A percentile compares a stretch with the other conserved stretches of the same genome.
Conservation (phyloP, 2,888 invertebrate species). For the Carterocephalus palaemon region DNA sequence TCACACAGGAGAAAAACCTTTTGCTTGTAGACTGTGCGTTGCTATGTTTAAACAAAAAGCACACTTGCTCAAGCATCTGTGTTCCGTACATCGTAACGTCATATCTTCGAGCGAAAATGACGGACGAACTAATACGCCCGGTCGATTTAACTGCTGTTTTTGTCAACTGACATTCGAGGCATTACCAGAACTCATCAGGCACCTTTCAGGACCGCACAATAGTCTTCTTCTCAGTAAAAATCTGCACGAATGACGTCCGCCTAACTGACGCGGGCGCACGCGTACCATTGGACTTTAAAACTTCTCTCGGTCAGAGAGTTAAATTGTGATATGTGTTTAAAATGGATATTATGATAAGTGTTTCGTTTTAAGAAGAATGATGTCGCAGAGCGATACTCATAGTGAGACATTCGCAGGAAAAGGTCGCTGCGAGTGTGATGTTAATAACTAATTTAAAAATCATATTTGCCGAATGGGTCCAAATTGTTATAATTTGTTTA, state of each 20-base stretch:
- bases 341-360: slow-evolving; percentile 64
- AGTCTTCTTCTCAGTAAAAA: slow-evolving; percentile 92
- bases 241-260: slow-evolving; percentile 83
- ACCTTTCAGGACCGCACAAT: slow-evolving; percentile 92
- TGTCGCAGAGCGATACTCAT: slow-evolving; percentile 75
- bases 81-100: slow-evolving; percentile 92
- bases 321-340: slow-evolving; percentile 78
- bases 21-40: slow-evolving; percentile 92
- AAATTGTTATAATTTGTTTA: slow-evolving; percentile 79
- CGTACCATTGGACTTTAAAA: slow-evolving; percentile 68
- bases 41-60: slow-evolving; percentile 96
- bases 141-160: slow-evolving; percentile 91
- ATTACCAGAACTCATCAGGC: slow-evolving; percentile 90
- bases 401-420: slow-evolving; percentile 58
- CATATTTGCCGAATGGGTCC: slow-evolving; percentile 75
- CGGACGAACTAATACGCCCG: slow-evolving; percentile 80
- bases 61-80: slow-evolving; percentile 90
- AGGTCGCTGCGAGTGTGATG: slow-evolving; percentile 55
- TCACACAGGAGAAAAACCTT: slow-evolving; percentile 93
- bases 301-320: slow-evolving; percentile 67
- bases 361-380: slow-evolving; percentile 59
- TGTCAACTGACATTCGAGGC: slow-evolving; percentile 92
- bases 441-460: slow-evolving; percentile 62
- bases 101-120: slow-evolving; percentile 90
- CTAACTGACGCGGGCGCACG: slow-evolving; percentile 55